Base-by-base conservation (phyloP, 2,113 vertebrate genomes). In the Trogon surrucura region DNA sequence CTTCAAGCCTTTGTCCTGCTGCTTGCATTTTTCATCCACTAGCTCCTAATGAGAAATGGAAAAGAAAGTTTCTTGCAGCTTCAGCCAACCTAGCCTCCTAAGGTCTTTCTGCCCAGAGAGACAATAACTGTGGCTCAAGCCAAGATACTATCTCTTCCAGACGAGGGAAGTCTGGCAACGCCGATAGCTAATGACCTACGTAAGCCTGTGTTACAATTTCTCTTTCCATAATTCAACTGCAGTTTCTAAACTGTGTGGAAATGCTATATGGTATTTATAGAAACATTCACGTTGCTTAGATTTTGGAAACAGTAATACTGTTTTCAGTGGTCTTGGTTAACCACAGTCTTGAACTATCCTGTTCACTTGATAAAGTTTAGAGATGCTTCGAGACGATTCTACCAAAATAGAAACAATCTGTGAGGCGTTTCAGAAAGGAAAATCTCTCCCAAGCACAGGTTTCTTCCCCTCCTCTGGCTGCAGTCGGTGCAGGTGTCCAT, bases 111-210 rank as follows among this genome's bases (percentile, higher is more conserved):
- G 81, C 91, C 91, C 87, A 80, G 73, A 89, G 86, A 95, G 91
- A 95, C 95, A 96, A 95, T 96, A 95, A 93, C 73, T 20, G 11
- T 11, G 41, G 86, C 26, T 78, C 89, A 95, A 84, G 96, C 95
- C 93, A 96, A 96, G 94, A 95, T 92, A 57, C 89, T 93, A 95
- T 96, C 94, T 95, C 89, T 8, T 81, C 94, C 94, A 96, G 94
- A 92, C 91, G 1, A 95, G 93, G 95, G 93, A 96, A 95, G 93
- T 96, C 94, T 96, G 95, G 91, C 91, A 96, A 82, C 38, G 62
- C 87, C 57, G 95, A 96, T 95, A 96, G 89, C 95, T 94, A 87
- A 89, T 88, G 89, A 89, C 73, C 94, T 95, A 72, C 23, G 34
- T 84, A 94, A 95, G 83, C 48, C 84, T 25, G 56, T 26, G 22